A percentile compares a stretch with the other conserved stretches of the same genome.
Evolutionary conservation across 1,140 invertebrate genomes (phyloP).

Genomic region (Pseudoatta argentina): DNA sequence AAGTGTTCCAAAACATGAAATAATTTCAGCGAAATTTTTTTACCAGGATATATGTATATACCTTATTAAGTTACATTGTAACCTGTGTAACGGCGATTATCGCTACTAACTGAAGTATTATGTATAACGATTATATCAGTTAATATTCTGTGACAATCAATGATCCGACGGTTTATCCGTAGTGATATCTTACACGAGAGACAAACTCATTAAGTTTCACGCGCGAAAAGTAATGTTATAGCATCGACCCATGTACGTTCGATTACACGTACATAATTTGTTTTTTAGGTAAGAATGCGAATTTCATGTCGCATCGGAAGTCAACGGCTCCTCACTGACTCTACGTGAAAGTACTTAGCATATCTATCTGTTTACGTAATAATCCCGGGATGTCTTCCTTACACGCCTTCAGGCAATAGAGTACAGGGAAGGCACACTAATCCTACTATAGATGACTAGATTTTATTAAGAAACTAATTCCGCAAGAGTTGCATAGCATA

Average conservation of each 20-base stretch:
- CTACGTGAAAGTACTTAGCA: constrained; percentile 63
- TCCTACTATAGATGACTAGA: neutral
- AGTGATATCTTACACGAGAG: neutral
- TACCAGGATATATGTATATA: too few species aligned
- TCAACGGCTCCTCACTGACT: neutral
- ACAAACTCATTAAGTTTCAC: neutral
- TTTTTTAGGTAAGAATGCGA: constrained; percentile 24
- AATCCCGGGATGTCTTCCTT: constrained; percentile 15
- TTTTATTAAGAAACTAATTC: constrained; percentile 5
- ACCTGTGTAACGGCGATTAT: constrained; percentile 16
- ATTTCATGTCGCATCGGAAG: constrained; percentile 37
- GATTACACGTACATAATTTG: neutral
- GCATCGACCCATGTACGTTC: neutral
- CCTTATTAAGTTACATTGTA: too few species aligned
- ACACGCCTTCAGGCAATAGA: neutral
- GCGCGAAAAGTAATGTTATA: neutral
- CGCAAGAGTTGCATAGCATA: too few species aligned
- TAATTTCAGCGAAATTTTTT: too few species aligned
- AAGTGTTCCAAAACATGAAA: too few species aligned
- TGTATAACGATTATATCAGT: constrained; percentile 27
- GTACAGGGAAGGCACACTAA: too few species aligned
- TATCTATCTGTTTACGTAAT: constrained; percentile 62
- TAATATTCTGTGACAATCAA: constrained; percentile 47
- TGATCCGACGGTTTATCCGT: constrained; percentile 6
- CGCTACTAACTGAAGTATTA: constrained; percentile 9